These are phyloP conservation scores for Megathymus violae DNA, from an alignment of 1,140 invertebrate genomes.

Conservation along the genomic window DNA sequence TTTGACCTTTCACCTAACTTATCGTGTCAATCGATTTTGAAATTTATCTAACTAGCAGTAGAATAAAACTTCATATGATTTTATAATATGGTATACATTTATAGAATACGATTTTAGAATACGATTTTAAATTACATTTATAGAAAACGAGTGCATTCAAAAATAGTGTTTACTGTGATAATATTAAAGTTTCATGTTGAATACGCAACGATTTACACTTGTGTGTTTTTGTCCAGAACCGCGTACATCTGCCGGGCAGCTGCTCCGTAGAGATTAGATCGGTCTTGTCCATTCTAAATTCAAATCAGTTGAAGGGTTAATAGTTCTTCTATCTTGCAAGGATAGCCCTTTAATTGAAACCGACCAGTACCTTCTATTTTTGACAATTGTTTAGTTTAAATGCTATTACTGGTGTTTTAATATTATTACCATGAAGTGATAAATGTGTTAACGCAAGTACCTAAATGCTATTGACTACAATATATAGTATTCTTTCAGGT, in stretches of 20 bases:
- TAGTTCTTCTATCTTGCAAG: slow-evolving; percentile 46
- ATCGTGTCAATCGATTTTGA: slow-evolving; percentile 15
- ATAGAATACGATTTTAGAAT: no score
- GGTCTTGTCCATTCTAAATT: slow-evolving; percentile 58
- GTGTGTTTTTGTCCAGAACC: slow-evolving; percentile 43
- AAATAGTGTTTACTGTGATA: slow-evolving; percentile 5
- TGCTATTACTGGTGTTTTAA: no score
- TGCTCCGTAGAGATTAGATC: slow-evolving; percentile 64
- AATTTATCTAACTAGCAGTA: slow-evolving; percentile 22
- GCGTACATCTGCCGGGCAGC: slow-evolving; percentile 66
- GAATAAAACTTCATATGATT: slow-evolving; percentile 26
- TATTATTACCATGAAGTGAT: no score
- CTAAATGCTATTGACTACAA: no score
- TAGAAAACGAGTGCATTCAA: neutral
- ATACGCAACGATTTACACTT: slow-evolving; percentile 6
- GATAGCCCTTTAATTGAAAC: slow-evolving; percentile 12
- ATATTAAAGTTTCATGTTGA: slow-evolving; percentile 36
- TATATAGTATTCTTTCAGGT: no score
- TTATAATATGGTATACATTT: no score
- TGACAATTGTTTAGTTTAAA: neutral
- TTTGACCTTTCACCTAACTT: slow-evolving; percentile 44
- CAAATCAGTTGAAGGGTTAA: slow-evolving; percentile 63
- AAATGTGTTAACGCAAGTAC: no score
- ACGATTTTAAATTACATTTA: no score
- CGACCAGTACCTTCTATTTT: slow-evolving; percentile 17